phyloP scores from a whole-genome alignment of 2,888 invertebrate genomes.

The Caenorhabditis macrosperma region DNA sequence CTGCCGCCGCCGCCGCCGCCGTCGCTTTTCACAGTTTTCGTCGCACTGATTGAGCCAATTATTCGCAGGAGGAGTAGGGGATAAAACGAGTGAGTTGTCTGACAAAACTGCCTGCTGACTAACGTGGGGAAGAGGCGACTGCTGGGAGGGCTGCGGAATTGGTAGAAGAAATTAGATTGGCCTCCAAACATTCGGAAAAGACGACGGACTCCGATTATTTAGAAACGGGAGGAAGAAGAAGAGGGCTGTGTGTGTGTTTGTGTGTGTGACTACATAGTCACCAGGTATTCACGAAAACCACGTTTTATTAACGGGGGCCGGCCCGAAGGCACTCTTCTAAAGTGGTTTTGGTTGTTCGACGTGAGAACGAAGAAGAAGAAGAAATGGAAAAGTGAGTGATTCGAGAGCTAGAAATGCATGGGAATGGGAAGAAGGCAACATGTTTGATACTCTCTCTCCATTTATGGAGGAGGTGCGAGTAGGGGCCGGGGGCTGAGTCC shows the following conservation, averaged over 20 bases:
- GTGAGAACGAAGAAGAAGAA: too few species aligned
- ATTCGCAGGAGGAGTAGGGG: neutral
- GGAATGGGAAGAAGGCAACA: conserved; percentile 18
- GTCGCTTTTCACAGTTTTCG: neutral
- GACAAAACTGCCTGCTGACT: conserved; percentile 53
- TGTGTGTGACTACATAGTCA: neutral
- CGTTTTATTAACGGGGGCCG: conserved; percentile 1
- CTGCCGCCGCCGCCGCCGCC: too few species aligned
- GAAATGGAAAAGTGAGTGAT: too few species aligned
- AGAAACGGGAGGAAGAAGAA: conserved; percentile 20
- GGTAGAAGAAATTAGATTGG: conserved; percentile 56
- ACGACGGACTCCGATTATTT: conserved; percentile 19
- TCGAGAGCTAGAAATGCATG: conserved; percentile 44
- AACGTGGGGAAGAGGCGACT: conserved; percentile 29
- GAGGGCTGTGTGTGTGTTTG: neutral
- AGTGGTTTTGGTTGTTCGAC: neutral
- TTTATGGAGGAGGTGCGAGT: conserved; percentile 25
- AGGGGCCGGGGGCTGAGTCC: conserved; percentile 31
- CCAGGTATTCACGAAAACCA: neutral
- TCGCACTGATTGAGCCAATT: conserved; percentile 43
- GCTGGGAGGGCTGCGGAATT: conserved; percentile 43
- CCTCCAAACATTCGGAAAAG: conserved; percentile 17
- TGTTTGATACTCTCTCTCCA: conserved; percentile 40
- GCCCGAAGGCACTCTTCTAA: too few species aligned
- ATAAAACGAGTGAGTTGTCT: neutral